Evolutionary conservation across 1,140 invertebrate genomes (phyloP).

Genomic region (Aphaenogaster ashmeadi): DNA sequence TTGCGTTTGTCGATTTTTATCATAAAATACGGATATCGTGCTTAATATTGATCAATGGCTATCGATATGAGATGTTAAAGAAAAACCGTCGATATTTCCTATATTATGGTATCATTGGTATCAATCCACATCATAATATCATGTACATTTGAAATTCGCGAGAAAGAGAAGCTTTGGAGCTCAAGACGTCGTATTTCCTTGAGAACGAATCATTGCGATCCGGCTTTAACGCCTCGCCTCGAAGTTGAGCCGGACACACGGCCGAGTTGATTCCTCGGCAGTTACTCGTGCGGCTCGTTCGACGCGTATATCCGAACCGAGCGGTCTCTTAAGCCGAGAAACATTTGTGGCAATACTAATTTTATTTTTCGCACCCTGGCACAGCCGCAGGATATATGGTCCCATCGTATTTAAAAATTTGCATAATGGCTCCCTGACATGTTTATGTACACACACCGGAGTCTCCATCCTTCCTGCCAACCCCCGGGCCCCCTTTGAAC

Average conservation of each 20-base stretch:
- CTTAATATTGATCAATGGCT: not conserved
- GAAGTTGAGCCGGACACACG: conserved; percentile 50
- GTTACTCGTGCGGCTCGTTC: conserved; percentile 47
- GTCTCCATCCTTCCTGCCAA: conserved; percentile 47
- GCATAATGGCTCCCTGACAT: conserved; percentile 85
- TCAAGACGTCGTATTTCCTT: conserved; percentile 41
- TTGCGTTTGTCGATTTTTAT: not conserved
- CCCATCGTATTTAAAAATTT: conserved; percentile 86
- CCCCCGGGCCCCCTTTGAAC: conserved; percentile 25
- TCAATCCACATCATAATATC: not conserved
- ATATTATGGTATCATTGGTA: not conserved
- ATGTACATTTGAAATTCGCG: not conserved
- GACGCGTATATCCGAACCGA: conserved; percentile 20
- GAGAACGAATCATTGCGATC: conserved; percentile 45
- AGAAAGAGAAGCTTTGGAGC: not conserved
- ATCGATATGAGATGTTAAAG: not conserved
- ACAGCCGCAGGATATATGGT: conserved; percentile 77
- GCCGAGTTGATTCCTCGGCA: conserved; percentile 33
- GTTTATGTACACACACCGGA: conserved; percentile 83
- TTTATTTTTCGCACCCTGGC: conserved; percentile 83
- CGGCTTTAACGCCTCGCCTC: conserved; percentile 31
- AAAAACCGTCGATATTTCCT: not conserved
- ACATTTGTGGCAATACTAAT: conserved; percentile 82
- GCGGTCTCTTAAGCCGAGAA: conserved; percentile 76
- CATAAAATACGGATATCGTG: not conserved